Evolutionary conservation across 1,140 invertebrate genomes (phyloP).

Genomic region (Bombus breviceps): DNA sequence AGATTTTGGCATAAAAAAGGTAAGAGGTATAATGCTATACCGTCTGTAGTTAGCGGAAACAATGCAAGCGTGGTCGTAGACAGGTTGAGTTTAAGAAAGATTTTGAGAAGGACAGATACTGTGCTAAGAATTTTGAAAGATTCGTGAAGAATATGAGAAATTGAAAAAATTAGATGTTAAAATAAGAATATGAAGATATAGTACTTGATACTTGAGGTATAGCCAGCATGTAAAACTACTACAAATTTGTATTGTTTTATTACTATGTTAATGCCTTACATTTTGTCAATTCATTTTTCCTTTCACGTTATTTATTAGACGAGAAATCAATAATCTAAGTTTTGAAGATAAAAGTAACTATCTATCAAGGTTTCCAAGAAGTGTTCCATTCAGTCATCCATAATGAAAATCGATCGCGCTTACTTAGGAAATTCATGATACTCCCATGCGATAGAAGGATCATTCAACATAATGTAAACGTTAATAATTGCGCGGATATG

Average conservation of each 20-base stretch:
- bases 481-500: slow-evolving; percentile 10
- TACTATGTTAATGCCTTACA: background rate
- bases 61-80: too few relatives aligned
- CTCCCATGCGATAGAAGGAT: background rate
- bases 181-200: too few relatives aligned
- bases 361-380: background rate
- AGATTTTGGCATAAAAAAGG: background rate
- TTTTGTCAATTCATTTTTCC: background rate
- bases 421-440: background rate
- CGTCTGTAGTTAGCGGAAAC: background rate
- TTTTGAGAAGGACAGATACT: background rate
- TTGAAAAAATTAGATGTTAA: too few relatives aligned
- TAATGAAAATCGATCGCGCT: background rate
- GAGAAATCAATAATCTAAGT: background rate
- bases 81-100: background rate
- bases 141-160: background rate
- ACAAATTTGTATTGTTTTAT: too few relatives aligned
- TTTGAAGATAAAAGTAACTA: background rate
- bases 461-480: slow-evolving; percentile 1
- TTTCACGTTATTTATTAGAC: background rate
- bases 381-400: too few relatives aligned
- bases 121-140: background rate
- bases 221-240: too few relatives aligned
- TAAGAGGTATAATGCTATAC: background rate
- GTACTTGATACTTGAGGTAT: too few relatives aligned